Base-by-base conservation (phyloP, 2,113 vertebrate genomes). In the Rhinoptilus africanus region DNA sequence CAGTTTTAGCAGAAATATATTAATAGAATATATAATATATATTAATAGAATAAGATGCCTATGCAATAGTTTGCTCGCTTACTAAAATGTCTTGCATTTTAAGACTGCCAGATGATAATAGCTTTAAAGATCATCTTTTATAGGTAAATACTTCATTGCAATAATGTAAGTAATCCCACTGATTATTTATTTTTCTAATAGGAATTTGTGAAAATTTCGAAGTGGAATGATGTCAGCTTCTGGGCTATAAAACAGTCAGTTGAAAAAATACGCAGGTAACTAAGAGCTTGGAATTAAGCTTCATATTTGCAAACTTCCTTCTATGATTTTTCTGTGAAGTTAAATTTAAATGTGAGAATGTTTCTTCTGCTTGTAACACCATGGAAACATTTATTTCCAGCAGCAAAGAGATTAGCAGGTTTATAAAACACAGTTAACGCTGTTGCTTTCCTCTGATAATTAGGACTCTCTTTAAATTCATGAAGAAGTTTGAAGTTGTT, bases 241-340 rank as follows among this genome's bases (percentile, higher is more conserved):
- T 99, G 99, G 99, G 98, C 99, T 93, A 98, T 99, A 95, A 99
- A 99, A 71, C 99, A 99, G 8, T 99, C 99, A 5, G 99, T 99
- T 96, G 99, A 99, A 92, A 99, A 99, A 97, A 99, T 99, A 27
- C 99, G 99, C 96, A 98, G 99, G 99, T 99, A 97, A 96, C 57
- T 75, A 30, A 39, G 53, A 97, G 47, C 43, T 30, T 82, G 27
- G 43, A 67, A 43, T 32, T 63, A 43, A 59, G 37, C 24, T 93
- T 32, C 7, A 0, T 34, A 5, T 83, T 78, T 92, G 16, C 39
- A 90, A 86, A 19, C 6, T 43, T 92, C 26, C 37, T 50, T 85
- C 10, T 81, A 21, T 74, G 21, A 41, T 69, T 56, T 69, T 34
- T 59, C 28, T 71, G 0, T 57, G 34, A 9, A 47, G 28, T 57